Evolutionary conservation across 2,113 vertebrate species (phyloP).

Genomic region (Potamarius usumacintae): DNA sequence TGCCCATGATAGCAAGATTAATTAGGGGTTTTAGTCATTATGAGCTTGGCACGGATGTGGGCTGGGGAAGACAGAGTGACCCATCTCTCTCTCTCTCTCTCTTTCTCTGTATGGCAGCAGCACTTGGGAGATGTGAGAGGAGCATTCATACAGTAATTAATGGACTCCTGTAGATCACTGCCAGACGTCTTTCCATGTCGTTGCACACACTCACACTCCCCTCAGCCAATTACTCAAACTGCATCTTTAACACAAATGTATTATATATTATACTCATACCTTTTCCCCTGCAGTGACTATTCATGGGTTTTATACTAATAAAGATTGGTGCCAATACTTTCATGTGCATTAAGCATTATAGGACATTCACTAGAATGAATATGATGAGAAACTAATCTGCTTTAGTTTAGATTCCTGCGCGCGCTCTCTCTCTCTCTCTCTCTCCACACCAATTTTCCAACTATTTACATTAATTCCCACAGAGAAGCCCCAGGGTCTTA

Average conservation of each 20-base stretch:
- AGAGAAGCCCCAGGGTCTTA: slow-evolving; percentile 23
- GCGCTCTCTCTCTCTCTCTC: not conserved
- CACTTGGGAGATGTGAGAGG: slow-evolving; percentile 69
- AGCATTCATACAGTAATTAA: slow-evolving; percentile 79
- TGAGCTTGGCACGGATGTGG: slow-evolving; percentile 72
- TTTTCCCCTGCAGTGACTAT: slow-evolving; percentile 21
- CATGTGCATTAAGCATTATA: not conserved
- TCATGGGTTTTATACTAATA: slow-evolving; percentile 7
- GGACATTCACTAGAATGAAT: slow-evolving; percentile 8
- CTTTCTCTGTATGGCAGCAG: slow-evolving; percentile 72
- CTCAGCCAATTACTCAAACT: slow-evolving; percentile 55
- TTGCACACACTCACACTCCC: slow-evolving; percentile 65
- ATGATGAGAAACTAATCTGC: not conserved
- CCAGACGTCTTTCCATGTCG: slow-evolving; percentile 67
- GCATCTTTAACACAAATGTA: slow-evolving; percentile 37
- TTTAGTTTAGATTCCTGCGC: slow-evolving; percentile 19
- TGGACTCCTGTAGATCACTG: slow-evolving; percentile 77
- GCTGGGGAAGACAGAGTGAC: slow-evolving; percentile 73
- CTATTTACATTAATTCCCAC: slow-evolving; percentile 35
- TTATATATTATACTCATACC: slow-evolving; percentile 29
- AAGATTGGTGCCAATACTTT: not conserved
- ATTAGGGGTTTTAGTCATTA: slow-evolving; percentile 76
- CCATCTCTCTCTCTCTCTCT: slow-evolving; percentile 72
- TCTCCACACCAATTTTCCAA: slow-evolving; percentile 28
- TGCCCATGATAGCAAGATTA: slow-evolving; percentile 76